Conservation (phyloP, 2,888 invertebrate genomes). For the Nycteola revayana region DNA sequence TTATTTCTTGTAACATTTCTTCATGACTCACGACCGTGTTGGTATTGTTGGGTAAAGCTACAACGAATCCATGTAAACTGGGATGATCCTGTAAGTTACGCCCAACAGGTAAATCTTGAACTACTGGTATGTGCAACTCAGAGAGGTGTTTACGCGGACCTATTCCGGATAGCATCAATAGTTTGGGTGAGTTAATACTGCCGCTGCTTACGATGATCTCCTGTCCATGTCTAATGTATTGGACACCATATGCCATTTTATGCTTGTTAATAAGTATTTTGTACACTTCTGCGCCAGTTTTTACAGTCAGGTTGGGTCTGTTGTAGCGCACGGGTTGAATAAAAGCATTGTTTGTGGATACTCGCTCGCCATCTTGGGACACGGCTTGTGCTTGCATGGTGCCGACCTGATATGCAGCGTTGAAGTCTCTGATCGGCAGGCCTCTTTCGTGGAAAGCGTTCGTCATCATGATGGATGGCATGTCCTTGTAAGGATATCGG, state of each 20-base stretch:
- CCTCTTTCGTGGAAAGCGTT: constrained; percentile 83
- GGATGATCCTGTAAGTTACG: constrained; percentile 66
- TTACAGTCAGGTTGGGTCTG: constrained; percentile 72
- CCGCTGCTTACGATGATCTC: constrained; percentile 62
- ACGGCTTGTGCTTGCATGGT: constrained; percentile 82
- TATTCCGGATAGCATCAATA: constrained; percentile 63
- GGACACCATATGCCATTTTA: constrained; percentile 53
- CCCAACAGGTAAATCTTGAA: constrained; percentile 58
- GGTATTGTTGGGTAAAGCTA: constrained; percentile 75
- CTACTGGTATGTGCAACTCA: constrained; percentile 21
- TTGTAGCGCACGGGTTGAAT: constrained; percentile 83
- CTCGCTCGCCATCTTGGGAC: constrained; percentile 76
- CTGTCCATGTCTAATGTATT: constrained; percentile 45
- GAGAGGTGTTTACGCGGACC: constrained; percentile 37
- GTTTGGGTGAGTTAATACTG: constrained; percentile 54
- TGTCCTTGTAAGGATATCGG: constrained; percentile 82
- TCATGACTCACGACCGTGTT: constrained; percentile 61
- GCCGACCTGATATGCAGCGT: constrained; percentile 76
- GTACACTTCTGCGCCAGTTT: constrained; percentile 74
- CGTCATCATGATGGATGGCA: constrained; percentile 75
- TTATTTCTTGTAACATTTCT: constrained; percentile 57
- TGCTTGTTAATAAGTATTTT: constrained; percentile 77
- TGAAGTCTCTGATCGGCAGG: constrained; percentile 79
- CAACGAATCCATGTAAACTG: constrained; percentile 67
- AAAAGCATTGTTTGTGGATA: constrained; percentile 84